These are phyloP conservation scores for Etheostoma nigrum DNA, from an alignment of 2,797 vertebrate genomes.

Conservation along the genomic window DNA sequence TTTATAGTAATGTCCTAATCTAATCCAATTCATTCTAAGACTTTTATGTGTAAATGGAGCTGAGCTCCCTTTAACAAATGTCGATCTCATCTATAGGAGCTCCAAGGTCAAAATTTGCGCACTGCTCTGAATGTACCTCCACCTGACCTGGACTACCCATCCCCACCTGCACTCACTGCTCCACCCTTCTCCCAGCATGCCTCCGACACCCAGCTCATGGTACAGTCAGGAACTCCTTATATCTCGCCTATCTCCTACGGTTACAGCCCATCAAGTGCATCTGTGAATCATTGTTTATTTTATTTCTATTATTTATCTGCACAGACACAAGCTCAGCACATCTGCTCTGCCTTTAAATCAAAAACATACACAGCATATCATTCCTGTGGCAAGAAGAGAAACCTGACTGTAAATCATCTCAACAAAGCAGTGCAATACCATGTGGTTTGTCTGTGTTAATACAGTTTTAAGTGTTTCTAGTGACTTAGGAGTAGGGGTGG, in stretches of 20 bases:
- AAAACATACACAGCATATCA: conserved; percentile 50
- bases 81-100: conserved; percentile 78
- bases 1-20: not conserved
- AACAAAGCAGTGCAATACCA: conserved; percentile 1
- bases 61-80: not conserved
- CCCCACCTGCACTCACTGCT: conserved; percentile 37
- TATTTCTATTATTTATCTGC: conserved; percentile 27
- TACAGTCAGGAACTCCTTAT: conserved; percentile 60
- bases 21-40: not conserved
- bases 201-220: conserved; percentile 68
- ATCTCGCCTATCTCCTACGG: conserved; percentile 21
- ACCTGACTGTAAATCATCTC: conserved; percentile 32
- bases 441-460: not conserved
- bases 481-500: not conserved
- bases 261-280: conserved; percentile 29
- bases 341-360: conserved; percentile 63
- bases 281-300: conserved; percentile 62
- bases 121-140: conserved; percentile 44
- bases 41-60: not conserved
- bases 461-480: conserved; percentile 2
- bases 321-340: conserved; percentile 56
- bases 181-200: conserved; percentile 63
- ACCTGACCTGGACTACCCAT: conserved; percentile 44
- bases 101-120: conserved; percentile 80
- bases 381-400: conserved; percentile 57